These are phyloP conservation scores for Ctenopoma kingsleyae DNA, from an alignment of 2,797 vertebrate genomes.

Conservation along the genomic window DNA sequence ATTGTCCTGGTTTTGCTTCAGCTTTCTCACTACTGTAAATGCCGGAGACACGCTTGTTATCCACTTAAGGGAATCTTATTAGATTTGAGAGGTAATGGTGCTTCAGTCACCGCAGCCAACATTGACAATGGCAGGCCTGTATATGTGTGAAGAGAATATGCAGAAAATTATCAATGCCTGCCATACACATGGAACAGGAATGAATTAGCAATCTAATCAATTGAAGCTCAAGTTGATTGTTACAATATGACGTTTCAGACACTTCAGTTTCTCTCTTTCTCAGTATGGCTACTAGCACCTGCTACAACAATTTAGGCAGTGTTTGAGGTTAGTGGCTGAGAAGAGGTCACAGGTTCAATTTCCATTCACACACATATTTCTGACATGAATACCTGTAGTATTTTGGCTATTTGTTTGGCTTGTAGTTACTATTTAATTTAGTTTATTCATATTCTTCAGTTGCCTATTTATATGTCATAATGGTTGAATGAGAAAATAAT, in stretches of 20 bases:
- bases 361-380: constrained; percentile 43
- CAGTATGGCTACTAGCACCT: constrained; percentile 55
- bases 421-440: background rate
- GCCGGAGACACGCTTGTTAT: constrained; percentile 85
- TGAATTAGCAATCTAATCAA: constrained; percentile 65
- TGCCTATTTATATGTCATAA: background rate
- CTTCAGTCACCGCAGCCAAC: constrained; percentile 73
- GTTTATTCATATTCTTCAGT: background rate
- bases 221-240: constrained; percentile 52
- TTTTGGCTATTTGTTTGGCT: background rate
- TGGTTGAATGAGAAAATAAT: constrained; percentile 3
- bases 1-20: constrained; percentile 79
- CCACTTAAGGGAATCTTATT: constrained; percentile 82
- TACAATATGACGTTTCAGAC: constrained; percentile 50
- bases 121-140: constrained; percentile 73
- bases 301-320: constrained; percentile 56
- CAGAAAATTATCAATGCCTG: constrained; percentile 67
- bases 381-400: constrained; percentile 29
- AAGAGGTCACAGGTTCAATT: constrained; percentile 68
- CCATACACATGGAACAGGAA: constrained; percentile 54
- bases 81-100: constrained; percentile 80
- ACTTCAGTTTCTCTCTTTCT: constrained; percentile 33
- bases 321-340: constrained; percentile 41
- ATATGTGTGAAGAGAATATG: constrained; percentile 73
- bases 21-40: constrained; percentile 83